A percentile compares a stretch with the other conserved stretches of the same genome.
These are phyloP conservation scores for Alethe castanea DNA, from an alignment of 2,113 vertebrate genomes.

Conservation along the genomic window DNA sequence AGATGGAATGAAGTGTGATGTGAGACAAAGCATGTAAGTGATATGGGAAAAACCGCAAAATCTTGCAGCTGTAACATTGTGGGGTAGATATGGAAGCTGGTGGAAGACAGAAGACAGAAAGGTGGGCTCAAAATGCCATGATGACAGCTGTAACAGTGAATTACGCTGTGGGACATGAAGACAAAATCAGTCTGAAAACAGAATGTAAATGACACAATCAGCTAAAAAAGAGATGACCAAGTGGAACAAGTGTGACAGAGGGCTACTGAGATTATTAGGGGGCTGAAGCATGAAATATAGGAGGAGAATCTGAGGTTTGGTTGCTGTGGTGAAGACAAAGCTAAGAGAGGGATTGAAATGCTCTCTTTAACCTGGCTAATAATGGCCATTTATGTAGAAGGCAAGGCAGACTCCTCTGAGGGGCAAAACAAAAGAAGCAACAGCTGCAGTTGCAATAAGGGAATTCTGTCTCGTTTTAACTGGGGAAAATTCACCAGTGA, in stretches of 20 bases:
- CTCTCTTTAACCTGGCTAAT: background rate
- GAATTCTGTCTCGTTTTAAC: background rate
- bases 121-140: background rate
- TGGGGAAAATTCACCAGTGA: background rate
- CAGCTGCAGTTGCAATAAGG: background rate
- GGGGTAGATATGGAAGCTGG: background rate
- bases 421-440: background rate
- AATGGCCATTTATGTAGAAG: background rate
- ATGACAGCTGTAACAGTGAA: background rate
- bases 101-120: background rate
- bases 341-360: background rate
- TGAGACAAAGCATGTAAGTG: background rate
- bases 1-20: background rate
- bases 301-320: background rate
- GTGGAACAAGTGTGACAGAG: background rate
- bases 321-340: background rate
- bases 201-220: background rate
- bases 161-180: background rate
- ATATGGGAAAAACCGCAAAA: fast-evolving
- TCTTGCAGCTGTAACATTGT: background rate
- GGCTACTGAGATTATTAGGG: background rate
- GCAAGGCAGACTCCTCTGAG: background rate
- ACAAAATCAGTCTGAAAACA: background rate
- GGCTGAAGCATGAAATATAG: background rate
- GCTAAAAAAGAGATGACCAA: background rate